Conservation (phyloP, 92 coral and sea anemone species). For the Epizoanthus scotinus region DNA sequence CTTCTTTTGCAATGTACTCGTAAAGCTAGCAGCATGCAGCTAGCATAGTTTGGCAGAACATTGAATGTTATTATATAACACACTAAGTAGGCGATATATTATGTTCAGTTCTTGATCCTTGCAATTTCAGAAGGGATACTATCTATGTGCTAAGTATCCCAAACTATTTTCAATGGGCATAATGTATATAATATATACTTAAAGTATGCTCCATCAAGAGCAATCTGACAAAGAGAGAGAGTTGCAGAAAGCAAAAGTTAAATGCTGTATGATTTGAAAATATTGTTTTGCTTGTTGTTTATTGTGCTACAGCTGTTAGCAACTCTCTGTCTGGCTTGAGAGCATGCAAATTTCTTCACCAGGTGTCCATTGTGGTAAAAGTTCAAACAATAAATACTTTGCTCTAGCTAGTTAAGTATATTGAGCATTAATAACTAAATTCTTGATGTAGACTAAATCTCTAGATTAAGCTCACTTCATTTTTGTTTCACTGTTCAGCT, state of each 20-base stretch:
- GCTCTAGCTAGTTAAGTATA: neutral
- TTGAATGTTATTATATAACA: neutral
- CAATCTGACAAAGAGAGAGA: neutral
- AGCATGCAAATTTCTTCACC: slow-evolving; percentile 23
- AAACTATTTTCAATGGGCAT: neutral
- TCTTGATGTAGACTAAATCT: neutral
- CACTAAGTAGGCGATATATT: neutral
- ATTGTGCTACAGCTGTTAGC: slow-evolving; percentile 17
- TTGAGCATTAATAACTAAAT: slow-evolving; percentile 11
- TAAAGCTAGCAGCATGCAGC: neutral
- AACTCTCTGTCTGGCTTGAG: neutral
- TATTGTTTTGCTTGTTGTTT: slow-evolving; percentile 10
- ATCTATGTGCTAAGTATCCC: neutral
- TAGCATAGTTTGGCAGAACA: slow-evolving; percentile 12
- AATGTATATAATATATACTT: neutral
- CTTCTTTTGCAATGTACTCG: neutral
- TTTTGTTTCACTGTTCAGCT: neutral
- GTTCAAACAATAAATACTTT: slow-evolving; percentile 17
- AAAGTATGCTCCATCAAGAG: neutral
- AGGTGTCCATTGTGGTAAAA: slow-evolving; percentile 36
- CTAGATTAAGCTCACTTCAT: neutral
- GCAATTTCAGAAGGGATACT: neutral
- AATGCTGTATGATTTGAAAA: neutral
- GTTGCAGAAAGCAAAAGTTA: slow-evolving; percentile 2
- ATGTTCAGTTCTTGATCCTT: neutral